Evolutionary conservation across 2,888 invertebrate species (phyloP).

Genomic region (Agrotis puta): DNA sequence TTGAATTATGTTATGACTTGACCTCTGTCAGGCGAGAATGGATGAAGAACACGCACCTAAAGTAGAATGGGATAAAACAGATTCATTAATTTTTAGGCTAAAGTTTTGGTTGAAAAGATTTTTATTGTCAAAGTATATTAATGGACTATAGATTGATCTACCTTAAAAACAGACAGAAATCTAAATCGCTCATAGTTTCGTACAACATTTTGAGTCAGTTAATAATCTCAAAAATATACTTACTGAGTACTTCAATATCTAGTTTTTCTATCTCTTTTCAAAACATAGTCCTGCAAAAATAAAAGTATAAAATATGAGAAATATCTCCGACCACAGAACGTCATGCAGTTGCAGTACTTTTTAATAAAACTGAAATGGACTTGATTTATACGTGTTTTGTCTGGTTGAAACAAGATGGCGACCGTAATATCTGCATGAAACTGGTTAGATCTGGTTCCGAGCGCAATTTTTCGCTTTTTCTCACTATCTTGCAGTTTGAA

Average conservation of each 20-base stretch:
- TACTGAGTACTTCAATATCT: too few species aligned
- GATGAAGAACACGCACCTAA: too few species aligned
- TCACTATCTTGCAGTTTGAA: constrained; percentile 74
- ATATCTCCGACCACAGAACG: constrained; percentile 57
- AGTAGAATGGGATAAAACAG: too few species aligned
- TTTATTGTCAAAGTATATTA: too few species aligned
- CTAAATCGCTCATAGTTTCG: too few species aligned
- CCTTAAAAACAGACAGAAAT: too few species aligned
- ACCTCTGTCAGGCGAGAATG: too few species aligned
- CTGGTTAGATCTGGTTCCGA: constrained; percentile 74
- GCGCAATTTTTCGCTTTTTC: constrained; percentile 80
- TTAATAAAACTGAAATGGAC: constrained; percentile 81
- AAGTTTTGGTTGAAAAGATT: too few species aligned
- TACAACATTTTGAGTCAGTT: too few species aligned
- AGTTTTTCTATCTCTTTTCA: neutral
- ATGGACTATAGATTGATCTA: too few species aligned
- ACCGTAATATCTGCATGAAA: constrained; percentile 82
- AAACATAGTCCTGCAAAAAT: constrained; percentile 10
- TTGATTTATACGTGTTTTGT: constrained; percentile 85
- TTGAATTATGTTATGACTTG: too few species aligned
- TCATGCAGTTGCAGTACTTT: constrained; percentile 72
- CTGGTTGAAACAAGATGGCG: constrained; percentile 82
- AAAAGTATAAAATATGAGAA: constrained; percentile 31
- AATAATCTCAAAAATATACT: neutral
- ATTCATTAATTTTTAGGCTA: too few species aligned